Conservation (phyloP, 2,888 invertebrate species). For the Andrena camellia region DNA sequence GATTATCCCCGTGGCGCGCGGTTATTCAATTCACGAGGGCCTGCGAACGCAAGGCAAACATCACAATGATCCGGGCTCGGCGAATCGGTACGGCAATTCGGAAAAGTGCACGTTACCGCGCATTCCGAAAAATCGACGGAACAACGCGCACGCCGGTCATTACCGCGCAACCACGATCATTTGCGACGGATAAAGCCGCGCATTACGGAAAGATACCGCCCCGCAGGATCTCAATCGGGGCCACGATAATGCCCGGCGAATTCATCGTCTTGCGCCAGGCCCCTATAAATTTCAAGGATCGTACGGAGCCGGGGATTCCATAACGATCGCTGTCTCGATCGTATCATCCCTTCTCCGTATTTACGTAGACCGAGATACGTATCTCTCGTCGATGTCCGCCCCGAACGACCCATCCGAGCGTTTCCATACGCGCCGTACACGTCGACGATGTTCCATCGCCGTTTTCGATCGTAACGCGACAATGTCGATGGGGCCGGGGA, state of each 20-base stretch:
- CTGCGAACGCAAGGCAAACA: conserved; percentile 21
- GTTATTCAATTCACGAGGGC: conserved; percentile 25
- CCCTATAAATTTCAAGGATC: conserved; percentile 57
- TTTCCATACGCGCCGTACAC: conserved; percentile 21
- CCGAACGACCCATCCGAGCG: conserved; percentile 35
- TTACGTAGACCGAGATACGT: conserved; percentile 58
- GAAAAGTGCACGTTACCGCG: conserved; percentile 51
- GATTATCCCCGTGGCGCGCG: conserved; percentile 13
- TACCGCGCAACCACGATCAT: conserved; percentile 48
- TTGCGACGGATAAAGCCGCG: conserved; percentile 53
- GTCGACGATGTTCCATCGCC: conserved; percentile 21
- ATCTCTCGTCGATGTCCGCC: conserved; percentile 40
- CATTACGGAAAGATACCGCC: conserved; percentile 42
- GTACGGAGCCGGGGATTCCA: conserved; percentile 43
- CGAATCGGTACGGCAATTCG: conserved; percentile 17
- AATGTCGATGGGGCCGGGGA: neutral
- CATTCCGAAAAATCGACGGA: conserved; percentile 30
- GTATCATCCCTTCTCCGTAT: conserved; percentile 52
- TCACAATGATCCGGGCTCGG: conserved; percentile 13
- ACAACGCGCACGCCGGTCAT: conserved; percentile 37
- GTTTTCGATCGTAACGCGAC: conserved; percentile 30
- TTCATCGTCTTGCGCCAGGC: conserved; percentile 45
- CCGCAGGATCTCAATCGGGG: conserved; percentile 49
- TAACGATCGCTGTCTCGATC: conserved; percentile 53
- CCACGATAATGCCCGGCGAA: conserved; percentile 46